Evolutionary conservation across 2,113 vertebrate species (phyloP), one percentile per base, ranked within the genome.

Genomic region (Dipodomys stephensi): DNA sequence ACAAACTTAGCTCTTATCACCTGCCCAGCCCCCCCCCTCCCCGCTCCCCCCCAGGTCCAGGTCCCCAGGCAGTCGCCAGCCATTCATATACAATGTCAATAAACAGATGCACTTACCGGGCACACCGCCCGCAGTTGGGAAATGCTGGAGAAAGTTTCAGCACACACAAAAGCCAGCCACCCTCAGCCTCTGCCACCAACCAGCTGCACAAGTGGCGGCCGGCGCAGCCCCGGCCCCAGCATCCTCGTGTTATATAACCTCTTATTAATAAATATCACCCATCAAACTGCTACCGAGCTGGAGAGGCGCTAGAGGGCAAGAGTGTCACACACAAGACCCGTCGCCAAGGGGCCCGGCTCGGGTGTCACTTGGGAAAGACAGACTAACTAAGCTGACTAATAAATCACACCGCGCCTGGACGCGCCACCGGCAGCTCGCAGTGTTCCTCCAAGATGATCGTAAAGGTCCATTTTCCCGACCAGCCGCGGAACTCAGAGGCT

Each of bases 291-390:
- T 92, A 62, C 64, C 82, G 0, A 73, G 5, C 57, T 0, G 94
- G n/a, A 0, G 82, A 89, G 86, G 96, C 98, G 90, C 98, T 97
- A 98, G 98, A 98, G 98, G 98, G 98, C 98, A 98, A 98, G 97
- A 96, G 96, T 25, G 97, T 86, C 94, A 79, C 97, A 94, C n/a
- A 9, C 60, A 93, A 49, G 71, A 76, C 82, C 88, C 1, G 7
- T 35, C n/a, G 13, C 60, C 92, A 0, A 39, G 83, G 83, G 91
- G 62, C 32, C 3, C 3, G 78, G 3, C 22, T 80, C 18, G 71
- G 92, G 97, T 94, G 96, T 90, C 96, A 64, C 95, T 89, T 53
- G 39, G 30, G 77, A 46, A 81, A 87, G 80, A 92, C 96, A 72
- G 96, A 95, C 96, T 67, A 83, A 91, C 91, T 5, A 89, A 71